Percentiles rank a stretch among this genome's conserved stretches.
phyloP scores from a whole-genome alignment of 1,140 invertebrate genomes.

The Halyomorpha halys region DNA sequence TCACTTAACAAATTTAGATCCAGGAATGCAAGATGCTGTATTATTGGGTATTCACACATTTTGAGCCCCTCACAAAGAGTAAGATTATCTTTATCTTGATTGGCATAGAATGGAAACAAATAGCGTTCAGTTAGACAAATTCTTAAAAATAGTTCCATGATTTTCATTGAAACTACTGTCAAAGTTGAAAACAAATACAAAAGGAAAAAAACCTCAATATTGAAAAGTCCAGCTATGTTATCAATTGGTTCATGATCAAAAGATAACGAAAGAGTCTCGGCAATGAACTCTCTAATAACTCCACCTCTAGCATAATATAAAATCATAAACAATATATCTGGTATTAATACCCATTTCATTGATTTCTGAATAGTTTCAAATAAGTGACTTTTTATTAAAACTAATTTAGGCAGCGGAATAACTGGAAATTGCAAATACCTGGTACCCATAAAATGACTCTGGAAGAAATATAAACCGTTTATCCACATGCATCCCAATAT shows the following conservation, averaged over 20 bases:
- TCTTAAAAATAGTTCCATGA: conserved; percentile 56
- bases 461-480: conserved; percentile 54
- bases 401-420: conserved; percentile 52
- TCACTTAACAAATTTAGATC: conserved; percentile 52
- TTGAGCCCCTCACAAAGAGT: conserved; percentile 46
- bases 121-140: conserved; percentile 38
- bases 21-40: conserved; percentile 57
- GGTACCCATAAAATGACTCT: conserved; percentile 38
- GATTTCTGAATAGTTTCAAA: conserved; percentile 44
- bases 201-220: conserved; percentile 46
- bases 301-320: conserved; percentile 48
- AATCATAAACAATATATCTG: conserved; percentile 46
- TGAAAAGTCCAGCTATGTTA: conserved; percentile 41
- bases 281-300: conserved; percentile 37
- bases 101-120: conserved; percentile 21
- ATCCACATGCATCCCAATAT: conserved; percentile 54
- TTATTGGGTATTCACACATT: conserved; percentile 45
- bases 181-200: conserved; percentile 55
- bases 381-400: conserved; percentile 48
- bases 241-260: conserved; percentile 41
- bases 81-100: conserved; percentile 26
- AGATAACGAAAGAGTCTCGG: conserved; percentile 39
- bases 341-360: conserved; percentile 45
- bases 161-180: conserved; percentile 53
- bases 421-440: conserved; percentile 46